These are phyloP conservation scores for Temnothorax nylanderi DNA, from an alignment of 1,140 invertebrate genomes.

Conservation along the genomic window DNA sequence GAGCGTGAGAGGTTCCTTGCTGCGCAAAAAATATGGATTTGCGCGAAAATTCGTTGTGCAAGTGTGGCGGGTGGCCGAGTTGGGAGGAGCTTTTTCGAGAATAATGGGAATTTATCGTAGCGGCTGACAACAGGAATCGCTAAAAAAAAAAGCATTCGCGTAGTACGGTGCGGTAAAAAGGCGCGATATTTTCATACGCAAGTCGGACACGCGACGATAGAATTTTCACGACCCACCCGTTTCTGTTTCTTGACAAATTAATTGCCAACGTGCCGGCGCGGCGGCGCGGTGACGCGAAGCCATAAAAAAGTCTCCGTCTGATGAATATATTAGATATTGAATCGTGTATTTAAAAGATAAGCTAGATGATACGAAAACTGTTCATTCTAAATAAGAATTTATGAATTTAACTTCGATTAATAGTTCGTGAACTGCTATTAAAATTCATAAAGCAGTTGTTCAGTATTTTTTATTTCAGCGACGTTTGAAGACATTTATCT, in stretches of 20 bases:
- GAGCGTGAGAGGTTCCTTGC: background rate
- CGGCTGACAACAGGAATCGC: slow-evolving; percentile 28
- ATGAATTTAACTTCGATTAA: background rate
- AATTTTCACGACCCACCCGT: slow-evolving; percentile 5
- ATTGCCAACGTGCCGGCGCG: background rate
- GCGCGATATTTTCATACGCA: slow-evolving; percentile 23
- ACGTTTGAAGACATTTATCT: slow-evolving; percentile 13
- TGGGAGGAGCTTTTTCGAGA: slow-evolving; percentile 23
- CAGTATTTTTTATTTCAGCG: background rate
- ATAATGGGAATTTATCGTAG: slow-evolving; percentile 57
- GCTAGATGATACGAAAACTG: too few species aligned
- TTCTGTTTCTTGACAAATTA: slow-evolving; percentile 23
- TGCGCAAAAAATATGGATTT: slow-evolving; percentile 29
- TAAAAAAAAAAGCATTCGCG: background rate
- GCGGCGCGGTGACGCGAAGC: background rate
- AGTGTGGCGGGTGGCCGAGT: slow-evolving; percentile 20
- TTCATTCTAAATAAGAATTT: background rate
- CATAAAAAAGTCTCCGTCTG: background rate
- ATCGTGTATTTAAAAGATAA: slow-evolving; percentile 2
- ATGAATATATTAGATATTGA: slow-evolving; percentile 3
- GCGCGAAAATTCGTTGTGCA: slow-evolving; percentile 22
- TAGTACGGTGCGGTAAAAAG: background rate
- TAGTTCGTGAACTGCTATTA: background rate
- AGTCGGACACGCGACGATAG: slow-evolving; percentile 34
- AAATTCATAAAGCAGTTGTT: background rate